A percentile compares a stretch with the other conserved stretches of the same genome.
Evolutionary conservation across 2,113 vertebrate species (phyloP).

Genomic region (Podiceps cristatus): DNA sequence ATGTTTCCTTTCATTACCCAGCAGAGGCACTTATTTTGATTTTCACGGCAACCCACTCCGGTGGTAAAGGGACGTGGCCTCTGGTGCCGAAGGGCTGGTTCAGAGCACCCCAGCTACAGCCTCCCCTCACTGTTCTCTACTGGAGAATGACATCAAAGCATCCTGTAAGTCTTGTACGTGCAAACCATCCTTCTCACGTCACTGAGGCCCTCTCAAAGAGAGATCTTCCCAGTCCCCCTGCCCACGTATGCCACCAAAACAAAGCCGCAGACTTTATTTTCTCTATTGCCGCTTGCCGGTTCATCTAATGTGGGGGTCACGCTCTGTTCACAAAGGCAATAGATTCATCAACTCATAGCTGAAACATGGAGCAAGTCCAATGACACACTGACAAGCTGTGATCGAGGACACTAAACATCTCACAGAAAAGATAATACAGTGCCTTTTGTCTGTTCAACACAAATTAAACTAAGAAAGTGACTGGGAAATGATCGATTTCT

Average conservation of each 20-base stretch:
- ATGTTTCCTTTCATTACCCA: not conserved
- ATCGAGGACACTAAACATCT: not conserved
- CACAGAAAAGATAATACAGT: not conserved
- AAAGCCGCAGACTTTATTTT: not conserved
- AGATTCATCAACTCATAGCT: not conserved
- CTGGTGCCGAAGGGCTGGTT: not conserved
- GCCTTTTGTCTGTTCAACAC: not conserved
- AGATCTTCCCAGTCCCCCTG: accelerated
- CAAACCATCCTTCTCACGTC: not conserved
- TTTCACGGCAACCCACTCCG: not conserved
- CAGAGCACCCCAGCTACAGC: not conserved
- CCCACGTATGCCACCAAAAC: not conserved
- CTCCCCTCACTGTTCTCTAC: not conserved
- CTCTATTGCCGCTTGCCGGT: not conserved
- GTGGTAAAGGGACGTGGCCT: not conserved
- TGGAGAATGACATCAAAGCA: not conserved
- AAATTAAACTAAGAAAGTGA: not conserved
- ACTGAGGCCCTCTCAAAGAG: not conserved
- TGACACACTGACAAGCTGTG: not conserved
- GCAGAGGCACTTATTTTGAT: not conserved
- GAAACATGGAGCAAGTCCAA: not conserved
- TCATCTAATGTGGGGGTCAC: not conserved
- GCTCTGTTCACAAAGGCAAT: not conserved
- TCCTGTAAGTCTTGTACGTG: not conserved
- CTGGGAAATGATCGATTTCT: slow-evolving; percentile 12